Evolutionary conservation across 1,140 invertebrate species (phyloP).

Genomic region (Diachasma alloeum): DNA sequence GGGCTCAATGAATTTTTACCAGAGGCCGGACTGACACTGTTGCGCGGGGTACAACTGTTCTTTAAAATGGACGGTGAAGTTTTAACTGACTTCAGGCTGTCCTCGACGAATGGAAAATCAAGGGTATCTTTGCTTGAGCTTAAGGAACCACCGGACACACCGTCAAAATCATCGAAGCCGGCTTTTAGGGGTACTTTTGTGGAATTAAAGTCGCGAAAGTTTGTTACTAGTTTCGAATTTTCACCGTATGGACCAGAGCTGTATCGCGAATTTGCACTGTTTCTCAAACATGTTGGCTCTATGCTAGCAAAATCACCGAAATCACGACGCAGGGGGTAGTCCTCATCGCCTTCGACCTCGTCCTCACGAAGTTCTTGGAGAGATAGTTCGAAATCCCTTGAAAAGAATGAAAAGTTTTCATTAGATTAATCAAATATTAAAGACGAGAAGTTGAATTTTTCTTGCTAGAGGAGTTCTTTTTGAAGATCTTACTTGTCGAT

Average conservation of each 20-base stretch:
- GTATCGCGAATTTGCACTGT: constrained; percentile 49
- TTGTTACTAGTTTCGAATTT: constrained; percentile 40
- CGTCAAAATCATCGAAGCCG: constrained; percentile 60
- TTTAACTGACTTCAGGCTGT: constrained; percentile 54
- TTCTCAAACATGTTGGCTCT: constrained; percentile 50
- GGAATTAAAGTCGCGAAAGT: constrained; percentile 52
- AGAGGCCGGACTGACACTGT: constrained; percentile 48
- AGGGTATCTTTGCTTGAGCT: constrained; percentile 57
- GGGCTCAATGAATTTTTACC: constrained; percentile 47
- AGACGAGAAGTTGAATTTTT: background rate
- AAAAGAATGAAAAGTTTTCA: constrained; percentile 9
- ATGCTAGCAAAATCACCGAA: constrained; percentile 57
- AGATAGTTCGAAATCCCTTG: constrained; percentile 54
- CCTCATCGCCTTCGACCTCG: constrained; percentile 52
- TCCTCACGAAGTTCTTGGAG: constrained; percentile 53
- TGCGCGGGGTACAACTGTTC: constrained; percentile 43
- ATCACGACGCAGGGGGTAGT: constrained; percentile 55
- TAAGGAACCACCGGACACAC: constrained; percentile 51
- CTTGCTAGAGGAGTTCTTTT: background rate
- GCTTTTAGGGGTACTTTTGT: constrained; percentile 57
- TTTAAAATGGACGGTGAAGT: constrained; percentile 54
- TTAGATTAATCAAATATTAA: background rate
- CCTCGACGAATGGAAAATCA: constrained; percentile 59
- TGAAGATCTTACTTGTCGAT: constrained; percentile 48
- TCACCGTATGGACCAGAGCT: constrained; percentile 39